Evolutionary conservation across 2,888 invertebrate genomes (phyloP), one percentile per base, ranked within the genome.

Genomic region (Flexamia atlantica): DNA sequence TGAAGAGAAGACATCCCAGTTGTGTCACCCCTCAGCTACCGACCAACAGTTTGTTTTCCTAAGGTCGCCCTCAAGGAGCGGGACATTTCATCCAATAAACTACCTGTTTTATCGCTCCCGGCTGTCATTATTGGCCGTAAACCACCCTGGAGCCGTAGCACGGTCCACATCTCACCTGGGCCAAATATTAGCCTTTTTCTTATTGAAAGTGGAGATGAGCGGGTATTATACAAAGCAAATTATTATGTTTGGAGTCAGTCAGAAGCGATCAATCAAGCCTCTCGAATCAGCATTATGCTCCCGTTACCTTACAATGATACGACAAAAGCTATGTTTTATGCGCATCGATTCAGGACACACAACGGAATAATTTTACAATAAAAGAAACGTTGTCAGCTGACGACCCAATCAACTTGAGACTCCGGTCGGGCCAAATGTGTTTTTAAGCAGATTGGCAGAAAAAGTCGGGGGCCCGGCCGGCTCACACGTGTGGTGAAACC

Each of bases 391-490:
- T 23, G 53, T 53, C 20, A 53, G 53, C 53, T 53, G 76, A 76
- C 50, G 50, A 17, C 5, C 76, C 50, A 76, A 76, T 76, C 76
- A 76, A 50, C 76, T 12, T 9, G 28, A 32, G 36, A n/a, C 36
- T 36, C 70, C 20, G 72, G 20, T 23, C 42, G 72, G 36, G 9
- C 76, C 28, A 76, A 76, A 76, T 76, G 76, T 76, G 76, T 76
- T 76, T 76, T 76, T 76, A 76, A 76, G 50, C 76, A 76, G 76
- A 76, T 76, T 76, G 76, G 76, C 76, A 50, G 20, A 76, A 76
- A 76, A 50, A 42, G 76, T 28, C 76, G 25, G 14, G 50, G 36
- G 40, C 23, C 42, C 32, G 1, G 74, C 4, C 40, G 46, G 28
- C 76, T n/a, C 42, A 76, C 76, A 76, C 76, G 76, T 76, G 76